Conservation (phyloP, 2,797 vertebrate species). For the Lacerta viridis region DNA sequence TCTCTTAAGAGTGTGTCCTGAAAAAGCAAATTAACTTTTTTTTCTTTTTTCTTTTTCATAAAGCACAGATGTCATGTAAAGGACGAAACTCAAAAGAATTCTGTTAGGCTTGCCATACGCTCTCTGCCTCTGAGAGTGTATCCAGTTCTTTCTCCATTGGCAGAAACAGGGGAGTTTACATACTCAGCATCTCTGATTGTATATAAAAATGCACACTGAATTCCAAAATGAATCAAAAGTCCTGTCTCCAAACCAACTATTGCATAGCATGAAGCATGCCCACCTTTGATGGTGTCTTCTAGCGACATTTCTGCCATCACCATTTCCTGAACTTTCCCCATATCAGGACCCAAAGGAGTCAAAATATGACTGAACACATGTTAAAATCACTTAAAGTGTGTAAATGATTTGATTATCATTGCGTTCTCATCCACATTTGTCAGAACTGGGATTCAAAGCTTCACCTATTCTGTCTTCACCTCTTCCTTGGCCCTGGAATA, state of each 20-base stretch:
- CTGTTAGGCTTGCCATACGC: neutral
- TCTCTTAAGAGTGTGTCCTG: neutral
- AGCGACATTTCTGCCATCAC: neutral
- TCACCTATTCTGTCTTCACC: conserved; percentile 48
- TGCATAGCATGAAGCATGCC: neutral
- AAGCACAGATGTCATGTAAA: neutral
- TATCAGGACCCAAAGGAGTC: neutral
- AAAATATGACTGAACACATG: conserved; percentile 22
- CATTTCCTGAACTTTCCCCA: neutral
- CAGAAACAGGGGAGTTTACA: no score
- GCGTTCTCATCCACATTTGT: conserved; percentile 14
- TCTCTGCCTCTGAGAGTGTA: neutral
- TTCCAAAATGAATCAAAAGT: neutral
- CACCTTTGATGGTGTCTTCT: neutral
- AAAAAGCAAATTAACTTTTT: neutral
- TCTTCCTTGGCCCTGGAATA: conserved; percentile 32
- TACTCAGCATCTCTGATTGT: no score
- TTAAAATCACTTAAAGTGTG: conserved; percentile 31
- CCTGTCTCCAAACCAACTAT: neutral
- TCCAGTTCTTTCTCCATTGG: no score
- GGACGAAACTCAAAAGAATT: neutral
- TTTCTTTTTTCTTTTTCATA: neutral
- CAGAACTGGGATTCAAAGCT: conserved; percentile 32
- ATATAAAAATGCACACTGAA: neutral
- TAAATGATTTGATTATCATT: conserved; percentile 12